Evolutionary conservation across 2,113 vertebrate genomes (phyloP).

Genomic region (Hymenochirus boettgeri): DNA sequence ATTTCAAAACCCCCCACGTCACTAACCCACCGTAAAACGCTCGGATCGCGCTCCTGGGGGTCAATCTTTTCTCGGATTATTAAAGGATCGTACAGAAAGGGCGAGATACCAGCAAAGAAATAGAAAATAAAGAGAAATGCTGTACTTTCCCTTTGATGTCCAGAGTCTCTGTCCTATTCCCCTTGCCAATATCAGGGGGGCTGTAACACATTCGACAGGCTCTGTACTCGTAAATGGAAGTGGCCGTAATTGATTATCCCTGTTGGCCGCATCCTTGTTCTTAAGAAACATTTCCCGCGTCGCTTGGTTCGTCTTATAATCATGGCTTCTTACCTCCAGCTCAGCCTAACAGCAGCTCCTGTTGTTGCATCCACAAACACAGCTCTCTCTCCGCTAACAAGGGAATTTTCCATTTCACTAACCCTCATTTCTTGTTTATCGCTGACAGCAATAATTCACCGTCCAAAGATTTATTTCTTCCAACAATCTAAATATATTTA

Average conservation of each 20-base stretch:
- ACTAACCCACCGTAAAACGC: too few relatives aligned
- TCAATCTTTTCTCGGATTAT: too few relatives aligned
- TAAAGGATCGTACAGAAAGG: too few relatives aligned
- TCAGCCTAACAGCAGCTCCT: conserved; percentile 39
- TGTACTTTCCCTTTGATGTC: too few relatives aligned
- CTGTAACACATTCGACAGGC: too few relatives aligned
- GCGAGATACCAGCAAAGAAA: too few relatives aligned
- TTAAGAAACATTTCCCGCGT: conserved; percentile 45
- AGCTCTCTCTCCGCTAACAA: conserved; percentile 69
- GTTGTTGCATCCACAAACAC: conserved; percentile 57
- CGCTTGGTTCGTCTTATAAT: conserved; percentile 50
- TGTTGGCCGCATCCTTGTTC: conserved; percentile 30
- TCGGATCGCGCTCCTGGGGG: too few relatives aligned
- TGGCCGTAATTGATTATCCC: background rate
- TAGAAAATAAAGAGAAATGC: too few relatives aligned
- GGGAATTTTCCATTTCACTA: conserved; percentile 77
- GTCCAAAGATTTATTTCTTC: conserved; percentile 65
- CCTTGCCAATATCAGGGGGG: too few relatives aligned
- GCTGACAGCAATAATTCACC: conserved; percentile 79
- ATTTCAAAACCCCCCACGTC: too few relatives aligned
- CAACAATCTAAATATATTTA: conserved; percentile 14
- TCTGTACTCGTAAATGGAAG: too few relatives aligned
- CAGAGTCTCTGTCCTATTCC: too few relatives aligned
- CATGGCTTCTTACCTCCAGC: conserved; percentile 43
- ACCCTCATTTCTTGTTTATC: conserved; percentile 83